Evolutionary conservation across 2,797 vertebrate species (phyloP).

Genomic region (Loris lydekkerianus): DNA sequence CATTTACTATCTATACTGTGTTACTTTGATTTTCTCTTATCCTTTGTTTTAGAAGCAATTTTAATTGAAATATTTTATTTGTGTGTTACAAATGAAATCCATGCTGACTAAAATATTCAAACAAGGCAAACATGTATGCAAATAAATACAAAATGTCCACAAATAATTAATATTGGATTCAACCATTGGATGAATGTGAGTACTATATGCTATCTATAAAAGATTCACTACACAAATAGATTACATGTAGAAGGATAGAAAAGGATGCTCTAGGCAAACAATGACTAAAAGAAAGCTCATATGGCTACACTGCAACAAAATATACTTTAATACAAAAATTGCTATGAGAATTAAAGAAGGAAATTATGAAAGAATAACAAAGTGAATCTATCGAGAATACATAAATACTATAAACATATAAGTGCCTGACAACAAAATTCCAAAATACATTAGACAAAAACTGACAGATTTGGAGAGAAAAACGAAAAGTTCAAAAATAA

Average conservation of each 20-base stretch:
- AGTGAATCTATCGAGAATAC: not conserved
- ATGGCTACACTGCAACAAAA: not conserved
- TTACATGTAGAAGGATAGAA: not conserved
- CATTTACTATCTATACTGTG: conserved; percentile 27
- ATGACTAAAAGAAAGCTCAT: not conserved
- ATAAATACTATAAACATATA: not conserved
- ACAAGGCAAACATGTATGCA: not conserved
- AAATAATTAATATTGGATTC: not conserved
- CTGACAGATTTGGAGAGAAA: no score
- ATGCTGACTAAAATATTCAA: not conserved
- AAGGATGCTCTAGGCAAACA: not conserved
- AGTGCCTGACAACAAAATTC: not conserved
- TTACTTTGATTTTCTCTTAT: not conserved
- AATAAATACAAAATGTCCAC: not conserved
- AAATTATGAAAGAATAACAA: not conserved
- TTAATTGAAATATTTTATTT: not conserved
- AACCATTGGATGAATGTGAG: not conserved
- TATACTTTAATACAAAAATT: not conserved
- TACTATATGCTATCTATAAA: not conserved
- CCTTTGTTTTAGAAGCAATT: conserved; percentile 1
- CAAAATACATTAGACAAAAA: not conserved
- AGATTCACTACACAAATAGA: not conserved
- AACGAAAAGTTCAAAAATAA: no score
- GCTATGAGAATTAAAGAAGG: not conserved
- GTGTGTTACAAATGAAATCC: not conserved